A percentile compares a stretch with the other conserved stretches of the same genome.
Evolutionary conservation across 1,140 invertebrate genomes (phyloP).

Genomic region (Epicauta chinensis): DNA sequence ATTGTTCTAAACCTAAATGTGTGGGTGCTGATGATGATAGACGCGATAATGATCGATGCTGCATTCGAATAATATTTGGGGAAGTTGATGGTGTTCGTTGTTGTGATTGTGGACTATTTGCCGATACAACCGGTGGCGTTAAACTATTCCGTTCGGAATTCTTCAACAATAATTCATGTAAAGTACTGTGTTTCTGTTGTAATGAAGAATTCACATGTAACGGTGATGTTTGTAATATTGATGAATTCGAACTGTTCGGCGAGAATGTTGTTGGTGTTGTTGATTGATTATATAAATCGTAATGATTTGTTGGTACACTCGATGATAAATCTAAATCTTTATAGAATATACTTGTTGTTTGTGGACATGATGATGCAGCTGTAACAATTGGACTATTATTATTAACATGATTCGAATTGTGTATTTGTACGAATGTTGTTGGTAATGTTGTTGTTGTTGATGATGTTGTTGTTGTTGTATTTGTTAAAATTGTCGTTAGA

Average conservation of each 20-base stretch:
- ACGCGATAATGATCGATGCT: constrained; percentile 48
- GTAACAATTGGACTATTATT: constrained; percentile 24
- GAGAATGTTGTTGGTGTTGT: constrained; percentile 49
- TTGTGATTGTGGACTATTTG: neutral
- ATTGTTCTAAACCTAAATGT: constrained; percentile 69
- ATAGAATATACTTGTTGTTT: constrained; percentile 34
- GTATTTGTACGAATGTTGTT: neutral
- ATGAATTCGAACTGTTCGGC: constrained; percentile 50
- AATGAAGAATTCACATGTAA: constrained; percentile 28
- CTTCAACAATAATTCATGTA: constrained; percentile 63
- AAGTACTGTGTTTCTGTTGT: constrained; percentile 47
- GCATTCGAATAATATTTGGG: constrained; percentile 18
- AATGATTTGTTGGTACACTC: constrained; percentile 40
- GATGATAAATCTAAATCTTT: constrained; percentile 34
- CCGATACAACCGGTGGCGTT: constrained; percentile 20
- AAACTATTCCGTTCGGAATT: constrained; percentile 3
- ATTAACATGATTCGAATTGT: constrained; percentile 11
- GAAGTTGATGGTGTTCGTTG: constrained; percentile 8
- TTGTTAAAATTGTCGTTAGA: neutral
- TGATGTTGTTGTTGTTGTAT: constrained; percentile 13
- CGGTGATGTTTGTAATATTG: constrained; percentile 48
- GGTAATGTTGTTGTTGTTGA: constrained; percentile 16
- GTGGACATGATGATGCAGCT: constrained; percentile 35
- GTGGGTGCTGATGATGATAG: constrained; percentile 80
- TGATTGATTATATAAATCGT: constrained; percentile 41